A percentile compares a stretch with the other conserved stretches of the same genome.
phyloP scores from a whole-genome alignment of 2,797 vertebrate species.

The Poliocrania exsul region DNA sequence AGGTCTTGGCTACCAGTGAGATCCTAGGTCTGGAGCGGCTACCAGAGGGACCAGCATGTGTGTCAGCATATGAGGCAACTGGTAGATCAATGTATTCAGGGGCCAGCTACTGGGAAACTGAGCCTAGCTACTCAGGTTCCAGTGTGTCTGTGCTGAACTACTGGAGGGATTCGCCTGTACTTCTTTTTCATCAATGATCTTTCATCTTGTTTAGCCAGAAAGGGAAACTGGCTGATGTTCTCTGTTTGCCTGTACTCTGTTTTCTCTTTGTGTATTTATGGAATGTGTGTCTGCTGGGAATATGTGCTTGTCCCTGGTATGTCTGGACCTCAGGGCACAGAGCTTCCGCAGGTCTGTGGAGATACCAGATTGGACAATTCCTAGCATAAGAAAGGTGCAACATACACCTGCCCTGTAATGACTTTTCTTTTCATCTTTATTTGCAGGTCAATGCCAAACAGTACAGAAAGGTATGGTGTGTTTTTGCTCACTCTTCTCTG shows the following conservation, averaged over 20 bases:
- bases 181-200: background rate
- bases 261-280: background rate
- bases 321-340: background rate
- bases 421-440: background rate
- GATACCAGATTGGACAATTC: background rate
- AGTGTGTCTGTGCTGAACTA: background rate
- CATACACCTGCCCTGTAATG: background rate
- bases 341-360: background rate
- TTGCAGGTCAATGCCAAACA: slow-evolving; percentile 82
- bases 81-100: background rate
- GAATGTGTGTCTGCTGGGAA: background rate
- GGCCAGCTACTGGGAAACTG: background rate
- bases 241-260: background rate
- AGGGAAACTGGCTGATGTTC: background rate
- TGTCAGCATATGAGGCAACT: background rate
- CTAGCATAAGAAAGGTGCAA: background rate
- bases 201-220: background rate
- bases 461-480: slow-evolving; percentile 78
- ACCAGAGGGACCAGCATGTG: background rate
- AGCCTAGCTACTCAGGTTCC: background rate
- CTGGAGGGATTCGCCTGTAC: background rate
- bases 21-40: background rate
- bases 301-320: accelerated
- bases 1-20: background rate
- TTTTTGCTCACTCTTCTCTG: background rate